Percentiles rank a stretch among this genome's conserved stretches.
Conservation (phyloP, 2,797 vertebrate genomes). For the Chiroxiphia lanceolata region DNA sequence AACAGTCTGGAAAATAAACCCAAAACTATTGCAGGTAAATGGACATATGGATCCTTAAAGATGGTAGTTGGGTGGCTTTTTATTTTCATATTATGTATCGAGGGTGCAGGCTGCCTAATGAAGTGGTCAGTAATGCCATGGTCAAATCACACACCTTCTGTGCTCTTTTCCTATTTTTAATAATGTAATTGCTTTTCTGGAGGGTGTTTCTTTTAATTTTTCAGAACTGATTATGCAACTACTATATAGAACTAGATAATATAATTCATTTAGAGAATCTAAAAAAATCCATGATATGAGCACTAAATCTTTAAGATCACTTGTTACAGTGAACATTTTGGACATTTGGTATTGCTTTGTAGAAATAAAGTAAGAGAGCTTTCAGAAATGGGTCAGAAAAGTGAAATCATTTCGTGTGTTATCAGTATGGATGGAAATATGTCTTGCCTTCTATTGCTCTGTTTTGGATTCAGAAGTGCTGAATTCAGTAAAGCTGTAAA, state of each 20-base stretch:
- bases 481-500: not conserved
- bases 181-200: not conserved
- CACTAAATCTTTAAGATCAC: not conserved
- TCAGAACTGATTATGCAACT: not conserved
- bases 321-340: not conserved
- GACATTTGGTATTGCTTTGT: not conserved
- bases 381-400: not conserved
- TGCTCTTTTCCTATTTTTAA: not conserved
- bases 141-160: not conserved
- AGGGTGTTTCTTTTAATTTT: not conserved
- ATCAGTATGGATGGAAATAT: not conserved
- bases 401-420: not conserved
- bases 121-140: not conserved
- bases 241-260: not conserved
- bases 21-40: conserved; percentile 80
- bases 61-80: not conserved
- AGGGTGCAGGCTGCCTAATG: not conserved
- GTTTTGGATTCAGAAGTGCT: not conserved
- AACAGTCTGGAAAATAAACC: conserved; percentile 81
- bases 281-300: not conserved
- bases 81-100: not conserved
- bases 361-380: not conserved
- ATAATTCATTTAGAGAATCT: not conserved
- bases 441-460: not conserved
- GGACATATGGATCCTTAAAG: not conserved